These are phyloP conservation scores for Pycnomerus fuliginosus DNA, from an alignment of 2,888 invertebrate species.

Conservation along the genomic window DNA sequence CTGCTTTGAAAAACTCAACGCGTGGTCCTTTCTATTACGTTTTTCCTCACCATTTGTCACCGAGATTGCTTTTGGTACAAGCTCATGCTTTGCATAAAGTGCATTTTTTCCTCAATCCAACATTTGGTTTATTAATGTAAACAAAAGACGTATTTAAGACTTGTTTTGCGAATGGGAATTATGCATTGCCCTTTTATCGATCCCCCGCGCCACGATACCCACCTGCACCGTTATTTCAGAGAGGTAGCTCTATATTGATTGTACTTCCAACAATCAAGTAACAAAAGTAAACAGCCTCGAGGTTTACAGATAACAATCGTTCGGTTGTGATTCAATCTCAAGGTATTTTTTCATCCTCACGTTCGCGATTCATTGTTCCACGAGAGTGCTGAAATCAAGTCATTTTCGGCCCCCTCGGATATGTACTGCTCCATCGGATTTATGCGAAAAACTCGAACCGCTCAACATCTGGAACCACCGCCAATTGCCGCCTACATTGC, in stretches of 20 bases:
- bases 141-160: too few species aligned
- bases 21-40: conserved; percentile 19
- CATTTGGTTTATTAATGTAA: too few species aligned
- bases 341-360: conserved; percentile 20
- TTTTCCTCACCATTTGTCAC: conserved; percentile 20
- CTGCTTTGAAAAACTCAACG: conserved; percentile 20
- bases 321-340: conserved; percentile 17
- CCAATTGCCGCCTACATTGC: conserved; percentile 19
- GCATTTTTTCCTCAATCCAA: too few species aligned
- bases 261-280: conserved; percentile 4
- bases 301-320: conserved; percentile 17
- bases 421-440: conserved; percentile 2
- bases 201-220: too few species aligned
- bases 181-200: too few species aligned
- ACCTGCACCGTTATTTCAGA: too few species aligned
- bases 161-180: too few species aligned
- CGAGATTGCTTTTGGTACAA: conserved; percentile 20
- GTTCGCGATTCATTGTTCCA: conserved; percentile 24
- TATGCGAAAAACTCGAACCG: conserved; percentile 10
- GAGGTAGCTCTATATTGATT: conserved; percentile 17
- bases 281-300: conserved; percentile 21
- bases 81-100: too few species aligned
- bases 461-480: conserved; percentile 9
- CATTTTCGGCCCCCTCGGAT: conserved; percentile 13
- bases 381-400: conserved; percentile 10